A percentile compares a stretch with the other conserved stretches of the same genome.
These are phyloP conservation scores for Odontesthes bonariensis DNA, from an alignment of 2,113 vertebrate species.

Conservation along the genomic window DNA sequence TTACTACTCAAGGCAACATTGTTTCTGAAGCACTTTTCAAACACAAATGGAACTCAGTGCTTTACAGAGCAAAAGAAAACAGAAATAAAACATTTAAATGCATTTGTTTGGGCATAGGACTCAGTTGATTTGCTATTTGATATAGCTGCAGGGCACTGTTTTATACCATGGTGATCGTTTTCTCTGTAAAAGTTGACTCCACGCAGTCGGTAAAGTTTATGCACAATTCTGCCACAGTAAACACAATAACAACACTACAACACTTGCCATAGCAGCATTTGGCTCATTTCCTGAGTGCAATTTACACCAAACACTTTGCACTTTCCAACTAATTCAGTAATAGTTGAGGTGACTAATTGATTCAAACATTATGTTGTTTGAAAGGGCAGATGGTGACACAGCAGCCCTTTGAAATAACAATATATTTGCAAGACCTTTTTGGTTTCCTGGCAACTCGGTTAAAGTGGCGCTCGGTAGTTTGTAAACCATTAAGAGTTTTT, in stretches of 20 bases:
- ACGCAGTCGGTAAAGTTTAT: not conserved
- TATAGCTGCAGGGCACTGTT: not conserved
- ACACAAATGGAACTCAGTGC: too few relatives aligned
- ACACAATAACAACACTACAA: too few relatives aligned
- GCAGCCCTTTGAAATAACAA: not conserved
- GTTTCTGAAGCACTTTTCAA: too few relatives aligned
- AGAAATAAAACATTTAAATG: constrained; percentile 16
- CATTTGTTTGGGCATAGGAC: constrained; percentile 1
- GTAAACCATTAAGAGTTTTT: not conserved
- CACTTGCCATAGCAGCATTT: not conserved
- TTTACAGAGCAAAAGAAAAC: too few relatives aligned
- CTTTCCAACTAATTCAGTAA: constrained; percentile 22
- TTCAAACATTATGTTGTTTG: not conserved
- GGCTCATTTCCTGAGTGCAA: constrained; percentile 18
- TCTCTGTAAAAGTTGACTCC: not conserved
- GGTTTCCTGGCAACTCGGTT: not conserved
- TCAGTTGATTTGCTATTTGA: constrained; percentile 31
- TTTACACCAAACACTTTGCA: constrained; percentile 18
- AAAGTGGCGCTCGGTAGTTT: not conserved
- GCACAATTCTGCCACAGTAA: not conserved
- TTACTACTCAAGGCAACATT: too few relatives aligned
- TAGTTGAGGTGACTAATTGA: constrained; percentile 7
- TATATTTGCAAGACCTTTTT: not conserved
- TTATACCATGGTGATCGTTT: not conserved
- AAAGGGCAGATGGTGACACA: not conserved